Percentiles rank a stretch among this genome's conserved stretches.
Conservation (phyloP, 2,888 invertebrate genomes). For the Salticus scenicus region DNA sequence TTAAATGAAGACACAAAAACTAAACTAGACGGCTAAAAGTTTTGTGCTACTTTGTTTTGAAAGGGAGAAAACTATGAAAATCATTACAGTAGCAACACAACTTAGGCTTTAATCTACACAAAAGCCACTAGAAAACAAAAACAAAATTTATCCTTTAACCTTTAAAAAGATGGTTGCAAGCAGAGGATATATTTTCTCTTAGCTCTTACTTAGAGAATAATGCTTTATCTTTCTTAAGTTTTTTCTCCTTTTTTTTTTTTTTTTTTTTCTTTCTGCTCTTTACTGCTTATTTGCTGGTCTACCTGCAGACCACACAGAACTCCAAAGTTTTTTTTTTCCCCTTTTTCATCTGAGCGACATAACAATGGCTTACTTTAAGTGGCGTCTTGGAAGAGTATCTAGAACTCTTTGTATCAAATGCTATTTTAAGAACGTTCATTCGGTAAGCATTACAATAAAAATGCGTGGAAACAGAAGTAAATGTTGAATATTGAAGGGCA, state of each 20-base stretch:
- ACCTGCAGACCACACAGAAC: conserved; percentile 36
- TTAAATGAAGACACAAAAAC: no score
- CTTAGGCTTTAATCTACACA: no score
- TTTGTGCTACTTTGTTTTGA: background rate
- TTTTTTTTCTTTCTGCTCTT: background rate
- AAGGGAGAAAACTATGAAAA: background rate
- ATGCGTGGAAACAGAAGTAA: background rate
- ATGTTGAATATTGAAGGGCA: background rate
- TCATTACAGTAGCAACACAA: background rate
- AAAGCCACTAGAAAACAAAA: background rate
- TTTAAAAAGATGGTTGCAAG: background rate
- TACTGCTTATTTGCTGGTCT: background rate
- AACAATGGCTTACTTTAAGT: conserved; percentile 29
- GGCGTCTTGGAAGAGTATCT: conserved; percentile 32
- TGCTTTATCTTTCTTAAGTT: conserved; percentile 12
- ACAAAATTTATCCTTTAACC: conserved; percentile 5
- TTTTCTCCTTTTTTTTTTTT: conserved; percentile 14
- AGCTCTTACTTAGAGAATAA: background rate
- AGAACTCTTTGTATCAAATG: conserved; percentile 7
- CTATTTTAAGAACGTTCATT: conserved; percentile 9
- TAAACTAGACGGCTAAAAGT: no score
- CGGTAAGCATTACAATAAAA: background rate
- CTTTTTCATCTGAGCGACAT: conserved; percentile 23
- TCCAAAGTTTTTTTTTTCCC: background rate
- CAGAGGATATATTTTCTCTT: background rate